Percentiles rank a stretch among this genome's conserved stretches.
Evolutionary conservation across 2,888 invertebrate species (phyloP).

Genomic region (Ectobius pallidus): DNA sequence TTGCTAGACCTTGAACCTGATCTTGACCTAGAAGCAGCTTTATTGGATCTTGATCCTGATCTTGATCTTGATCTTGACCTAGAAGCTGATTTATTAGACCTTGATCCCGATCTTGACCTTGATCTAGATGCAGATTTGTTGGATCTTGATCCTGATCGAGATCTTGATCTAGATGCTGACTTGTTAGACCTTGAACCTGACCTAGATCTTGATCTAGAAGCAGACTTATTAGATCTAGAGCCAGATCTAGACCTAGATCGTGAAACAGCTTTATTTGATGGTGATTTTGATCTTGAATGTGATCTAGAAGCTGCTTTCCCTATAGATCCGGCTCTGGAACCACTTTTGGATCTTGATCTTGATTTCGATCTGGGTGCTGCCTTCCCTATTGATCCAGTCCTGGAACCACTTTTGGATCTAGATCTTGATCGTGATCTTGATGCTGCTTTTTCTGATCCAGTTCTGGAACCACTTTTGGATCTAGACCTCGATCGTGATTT

Average conservation of each 20-base stretch:
- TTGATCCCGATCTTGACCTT: constrained; percentile 46
- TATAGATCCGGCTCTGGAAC: constrained; percentile 43
- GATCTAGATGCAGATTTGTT: constrained; percentile 45
- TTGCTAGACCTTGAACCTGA: constrained; percentile 4
- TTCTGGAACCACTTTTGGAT: constrained; percentile 46
- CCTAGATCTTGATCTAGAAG: constrained; percentile 45
- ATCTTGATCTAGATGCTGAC: constrained; percentile 39
- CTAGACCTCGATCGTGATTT: constrained; percentile 38
- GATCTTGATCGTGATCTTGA: constrained; percentile 45
- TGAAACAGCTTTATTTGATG: constrained; percentile 47
- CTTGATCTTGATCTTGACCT: constrained; percentile 45
- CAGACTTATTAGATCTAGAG: constrained; percentile 45
- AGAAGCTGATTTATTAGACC: constrained; percentile 44
- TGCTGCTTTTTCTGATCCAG: constrained; percentile 37
- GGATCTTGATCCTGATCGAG: constrained; percentile 43
- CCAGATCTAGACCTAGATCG: constrained; percentile 45
- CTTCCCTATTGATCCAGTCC: constrained; percentile 41
- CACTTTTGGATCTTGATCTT: constrained; percentile 46
- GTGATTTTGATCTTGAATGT: constrained; percentile 46
- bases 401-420: constrained; percentile 45
- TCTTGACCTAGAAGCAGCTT: constrained; percentile 22
- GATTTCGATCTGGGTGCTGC: constrained; percentile 41
- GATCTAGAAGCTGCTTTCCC: constrained; percentile 44
- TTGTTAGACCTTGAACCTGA: constrained; percentile 46
- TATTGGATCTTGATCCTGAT: constrained; percentile 46